Evolutionary conservation across 2,888 invertebrate genomes (phyloP), one percentile per base, ranked within the genome.

Genomic region (Leucoma salicis): DNA sequence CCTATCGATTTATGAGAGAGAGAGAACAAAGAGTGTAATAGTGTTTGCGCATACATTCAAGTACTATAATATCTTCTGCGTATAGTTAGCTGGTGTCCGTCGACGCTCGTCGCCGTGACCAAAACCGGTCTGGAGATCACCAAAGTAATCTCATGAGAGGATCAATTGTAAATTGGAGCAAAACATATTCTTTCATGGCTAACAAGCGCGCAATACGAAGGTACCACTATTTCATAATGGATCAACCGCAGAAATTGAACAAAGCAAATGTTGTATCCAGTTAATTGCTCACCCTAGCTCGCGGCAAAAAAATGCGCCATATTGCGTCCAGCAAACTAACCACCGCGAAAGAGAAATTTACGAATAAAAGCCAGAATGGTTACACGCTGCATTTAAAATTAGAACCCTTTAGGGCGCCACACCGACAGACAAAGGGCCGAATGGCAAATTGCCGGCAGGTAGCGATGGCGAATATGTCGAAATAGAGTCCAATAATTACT

Each of bases 321-420:
- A 89, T 89, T 88, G 87, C 85, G 88, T 86, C 86, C 87, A 85
- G 82, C 74, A 64, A 68, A 56, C 73, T 84, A 85, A 87, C 87
- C 88, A 78, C 82, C 82, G 84, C 85, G 82, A 87, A 87, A 88
- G 74, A 87, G 85, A 87, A 87, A 85, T 84, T 88, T 79, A 78
- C 76, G 72, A 81, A 88, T 85, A 83, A 88, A 83, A 74, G 82
- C 73, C 65, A 59, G 68, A 79, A 87, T 88, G 80, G 87, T 89
- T 89, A 89, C 84, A 89, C 84, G 88, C 70, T 75, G 79, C 83
- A 87, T 89, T 89, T 86, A 83, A 80, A 88, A 88, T 89, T 87
- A 81, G 78, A 89, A 86, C 89, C 89, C 89, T 89, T 89, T 89
- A 80, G 89, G 88, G 88, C 88, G 88, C 89, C 89, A 87, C 87